phyloP scores from a whole-genome alignment of 2,113 vertebrate genomes.

The Oncorhynchus nerka region DNA sequence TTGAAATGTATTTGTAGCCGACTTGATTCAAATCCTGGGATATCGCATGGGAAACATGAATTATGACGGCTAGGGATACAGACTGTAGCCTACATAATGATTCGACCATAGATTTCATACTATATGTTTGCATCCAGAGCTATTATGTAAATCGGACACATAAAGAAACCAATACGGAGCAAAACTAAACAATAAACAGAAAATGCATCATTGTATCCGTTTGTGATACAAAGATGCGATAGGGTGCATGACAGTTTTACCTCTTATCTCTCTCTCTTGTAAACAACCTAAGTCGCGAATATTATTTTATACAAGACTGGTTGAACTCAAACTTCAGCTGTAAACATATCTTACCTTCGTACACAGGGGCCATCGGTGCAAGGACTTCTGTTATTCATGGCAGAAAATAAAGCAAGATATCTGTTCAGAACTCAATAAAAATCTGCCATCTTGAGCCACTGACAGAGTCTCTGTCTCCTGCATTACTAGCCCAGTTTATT shows the following conservation, averaged over 20 bases:
- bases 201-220: neutral
- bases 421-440: conserved; percentile 87
- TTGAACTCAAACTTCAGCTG: conserved; percentile 7
- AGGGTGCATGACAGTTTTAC: conserved; percentile 44
- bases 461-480: conserved; percentile 83
- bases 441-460: conserved; percentile 94
- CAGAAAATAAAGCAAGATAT: conserved; percentile 82
- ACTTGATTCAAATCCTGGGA: neutral
- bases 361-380: conserved; percentile 96
- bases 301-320: conserved; percentile 24
- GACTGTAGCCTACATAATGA: neutral
- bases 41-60: neutral
- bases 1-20: neutral
- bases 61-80: neutral
- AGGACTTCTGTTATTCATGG: conserved; percentile 90
- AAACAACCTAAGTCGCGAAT: neutral
- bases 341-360: conserved; percentile 84
- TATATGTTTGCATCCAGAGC: neutral
- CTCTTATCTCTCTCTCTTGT: conserved; percentile 9
- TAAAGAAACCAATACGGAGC: neutral
- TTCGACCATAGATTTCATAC: conserved; percentile 1
- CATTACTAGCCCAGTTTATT: conserved; percentile 85
- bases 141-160: neutral
- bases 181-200: neutral
- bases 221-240: conserved; percentile 7